Evolutionary conservation across 53 echinoderm and acorn worm species (phyloP).

Genomic region (Echinarachnius parma): DNA sequence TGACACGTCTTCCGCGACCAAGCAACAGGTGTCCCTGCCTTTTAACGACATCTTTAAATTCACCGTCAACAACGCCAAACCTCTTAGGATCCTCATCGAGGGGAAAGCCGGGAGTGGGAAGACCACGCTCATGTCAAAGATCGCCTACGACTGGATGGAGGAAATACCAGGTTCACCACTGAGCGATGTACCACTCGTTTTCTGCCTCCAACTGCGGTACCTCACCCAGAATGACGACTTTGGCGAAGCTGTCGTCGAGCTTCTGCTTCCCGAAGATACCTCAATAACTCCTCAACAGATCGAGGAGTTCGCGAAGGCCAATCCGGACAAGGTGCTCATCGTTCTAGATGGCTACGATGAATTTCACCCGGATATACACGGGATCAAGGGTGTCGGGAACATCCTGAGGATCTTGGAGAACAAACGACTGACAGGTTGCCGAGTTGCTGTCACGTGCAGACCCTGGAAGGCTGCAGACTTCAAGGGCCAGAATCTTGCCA

Average conservation of each 20-base stretch:
- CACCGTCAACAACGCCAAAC: slow-evolving; percentile 33
- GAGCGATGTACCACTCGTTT: slow-evolving; percentile 35
- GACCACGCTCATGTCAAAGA: slow-evolving; percentile 37
- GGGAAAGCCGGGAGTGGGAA: slow-evolving; percentile 47
- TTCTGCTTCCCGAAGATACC: slow-evolving; percentile 35
- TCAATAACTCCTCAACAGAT: slow-evolving; percentile 18
- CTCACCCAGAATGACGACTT: slow-evolving; percentile 22
- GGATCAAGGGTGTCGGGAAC: slow-evolving; percentile 35
- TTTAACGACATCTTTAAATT: slow-evolving; percentile 34
- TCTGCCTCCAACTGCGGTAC: slow-evolving; percentile 36
- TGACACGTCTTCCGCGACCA: slow-evolving; percentile 23
- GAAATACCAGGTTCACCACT: slow-evolving; percentile 26
- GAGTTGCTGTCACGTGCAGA: slow-evolving; percentile 26
- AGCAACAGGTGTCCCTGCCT: slow-evolving; percentile 13
- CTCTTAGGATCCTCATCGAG: slow-evolving; percentile 28
- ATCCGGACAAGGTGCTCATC: slow-evolving; percentile 33
- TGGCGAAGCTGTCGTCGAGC: slow-evolving; percentile 29
- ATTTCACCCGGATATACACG: slow-evolving; percentile 30
- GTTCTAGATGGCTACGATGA: slow-evolving; percentile 47
- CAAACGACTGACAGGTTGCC: slow-evolving; percentile 32
- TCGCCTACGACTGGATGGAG: slow-evolving; percentile 50
- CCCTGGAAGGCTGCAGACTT: slow-evolving; percentile 44
- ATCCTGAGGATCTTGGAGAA: slow-evolving; percentile 44
- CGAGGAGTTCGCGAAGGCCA: slow-evolving; percentile 19
- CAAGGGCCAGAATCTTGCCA: slow-evolving; percentile 37